A percentile compares a stretch with the other conserved stretches of the same genome.
Conservation (phyloP, 1,140 invertebrate genomes). For the Phenacoccus solenopsis region DNA sequence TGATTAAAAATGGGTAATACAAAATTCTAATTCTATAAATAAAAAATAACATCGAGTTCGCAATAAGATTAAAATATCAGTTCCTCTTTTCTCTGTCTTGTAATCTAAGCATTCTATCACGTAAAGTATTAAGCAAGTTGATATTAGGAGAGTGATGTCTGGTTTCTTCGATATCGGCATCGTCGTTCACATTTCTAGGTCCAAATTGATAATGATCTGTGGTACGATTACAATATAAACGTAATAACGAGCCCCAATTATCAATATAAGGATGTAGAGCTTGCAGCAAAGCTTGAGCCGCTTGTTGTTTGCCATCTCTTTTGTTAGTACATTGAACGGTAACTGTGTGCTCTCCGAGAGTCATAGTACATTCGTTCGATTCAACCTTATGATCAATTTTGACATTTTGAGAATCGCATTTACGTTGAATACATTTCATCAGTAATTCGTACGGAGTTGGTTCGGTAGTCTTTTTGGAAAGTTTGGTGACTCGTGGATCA, state of each 20-base stretch:
- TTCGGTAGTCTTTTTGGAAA: constrained; percentile 88
- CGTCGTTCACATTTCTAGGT: background rate
- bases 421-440: constrained; percentile 73
- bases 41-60: background rate
- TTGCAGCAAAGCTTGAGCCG: constrained; percentile 88
- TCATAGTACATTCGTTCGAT: constrained; percentile 89
- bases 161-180: background rate
- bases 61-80: background rate
- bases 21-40: too few relatives aligned
- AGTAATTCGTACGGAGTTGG: constrained; percentile 87
- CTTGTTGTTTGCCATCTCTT: constrained; percentile 88
- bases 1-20: too few relatives aligned
- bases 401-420: constrained; percentile 50
- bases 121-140: background rate
- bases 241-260: constrained; percentile 86
- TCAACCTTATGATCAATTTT: constrained; percentile 80
- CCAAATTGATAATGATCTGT: background rate
- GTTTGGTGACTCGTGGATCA: constrained; percentile 83
- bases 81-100: background rate
- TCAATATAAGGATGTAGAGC: constrained; percentile 79
- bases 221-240: constrained; percentile 80
- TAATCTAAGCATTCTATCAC: background rate
- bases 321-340: constrained; percentile 86
- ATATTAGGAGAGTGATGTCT: background rate
- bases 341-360: constrained; percentile 79